A percentile compares a stretch with the other conserved stretches of the same genome.
These are phyloP conservation scores for Sympetrum striolatum DNA, from an alignment of 2,888 invertebrate species.

Conservation along the genomic window DNA sequence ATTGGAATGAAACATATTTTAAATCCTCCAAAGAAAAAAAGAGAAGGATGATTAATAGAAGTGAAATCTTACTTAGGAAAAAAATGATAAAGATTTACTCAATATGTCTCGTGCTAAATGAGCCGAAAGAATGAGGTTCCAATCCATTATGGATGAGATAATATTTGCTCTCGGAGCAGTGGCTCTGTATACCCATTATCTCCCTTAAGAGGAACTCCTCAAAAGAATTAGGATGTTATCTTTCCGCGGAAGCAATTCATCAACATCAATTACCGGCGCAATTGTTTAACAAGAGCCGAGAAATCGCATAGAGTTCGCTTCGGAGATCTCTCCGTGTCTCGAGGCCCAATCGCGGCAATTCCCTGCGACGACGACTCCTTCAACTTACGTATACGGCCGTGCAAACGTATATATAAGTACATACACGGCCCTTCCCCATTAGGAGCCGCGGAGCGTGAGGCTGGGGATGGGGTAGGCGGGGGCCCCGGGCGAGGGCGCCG, in stretches of 20 bases:
- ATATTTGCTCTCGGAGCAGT: slow-evolving; percentile 27
- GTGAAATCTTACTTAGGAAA: too few species aligned
- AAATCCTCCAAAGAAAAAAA: too few species aligned
- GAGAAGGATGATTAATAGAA: too few species aligned
- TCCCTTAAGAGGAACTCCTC: slow-evolving; percentile 23
- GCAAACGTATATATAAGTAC: neutral
- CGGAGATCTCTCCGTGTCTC: neutral
- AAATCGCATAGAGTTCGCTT: slow-evolving; percentile 22
- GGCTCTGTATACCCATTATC: slow-evolving; percentile 12
- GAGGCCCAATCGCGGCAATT: neutral
- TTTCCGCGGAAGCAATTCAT: slow-evolving; percentile 23
- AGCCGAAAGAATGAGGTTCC: neutral
- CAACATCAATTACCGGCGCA: slow-evolving; percentile 31
- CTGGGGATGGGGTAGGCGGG: neutral
- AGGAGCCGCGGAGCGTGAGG: neutral
- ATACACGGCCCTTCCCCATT: neutral
- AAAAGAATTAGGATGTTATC: slow-evolving; percentile 38
- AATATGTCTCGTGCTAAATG: neutral
- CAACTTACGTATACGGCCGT: neutral
- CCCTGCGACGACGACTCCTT: neutral
- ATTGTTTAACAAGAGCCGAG: slow-evolving; percentile 27
- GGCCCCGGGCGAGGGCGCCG: neutral
- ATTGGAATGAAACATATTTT: too few species aligned
- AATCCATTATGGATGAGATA: slow-evolving; percentile 35
- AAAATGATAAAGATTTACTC: neutral